Evolutionary conservation across 2,888 invertebrate genomes (phyloP), one percentile per base, ranked within the genome.

Genomic region (Synanthedon andrenaeformis): DNA sequence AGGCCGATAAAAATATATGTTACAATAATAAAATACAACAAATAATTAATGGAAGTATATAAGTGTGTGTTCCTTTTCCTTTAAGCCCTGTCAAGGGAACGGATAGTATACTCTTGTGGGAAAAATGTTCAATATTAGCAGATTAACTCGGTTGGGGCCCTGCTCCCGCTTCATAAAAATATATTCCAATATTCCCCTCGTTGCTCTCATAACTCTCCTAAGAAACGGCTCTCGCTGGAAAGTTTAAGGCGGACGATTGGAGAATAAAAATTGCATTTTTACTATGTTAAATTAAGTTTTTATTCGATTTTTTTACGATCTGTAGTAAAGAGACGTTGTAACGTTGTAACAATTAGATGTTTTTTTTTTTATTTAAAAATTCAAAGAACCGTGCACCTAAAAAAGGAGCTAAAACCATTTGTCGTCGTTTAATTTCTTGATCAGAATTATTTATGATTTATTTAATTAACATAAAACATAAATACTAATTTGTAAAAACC

Each of bases 181-280:
- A 80, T 79, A 79, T 79, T 79, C 79, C 77, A 79, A 80, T 80
- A 79, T 79, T 76, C 76, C 74, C 75, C 78, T 74, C 77, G 74
- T 73, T 77, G 73, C 77, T 76, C 76, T 79, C 79, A 79, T 81
- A 82, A 81, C 76, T 70, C 65, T 79, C 72, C 70, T 69, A 78
- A 78, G 79, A 75, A 81, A 79, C 73, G 75, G 71, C 77, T 72
- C 76, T 78, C 75, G 66, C 75, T 75, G 73, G 75, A 79, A 81
- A 82, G 76, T 81, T 79, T 79, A 78, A 78, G 76, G 75, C 73
- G 76, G 74, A 77, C 79, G 79, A 79, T 78, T 74, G 74, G 74
- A 74, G 81, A 80, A 76, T 80, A 78, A 81, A 82, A 82, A 82
- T 79, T 80, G 77, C 79, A 81, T 78, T 80, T 77, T 77, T 79